A percentile compares a stretch with the other conserved stretches of the same genome.
phyloP scores from a whole-genome alignment of 2,797 vertebrate genomes.

The Gila robusta region DNA sequence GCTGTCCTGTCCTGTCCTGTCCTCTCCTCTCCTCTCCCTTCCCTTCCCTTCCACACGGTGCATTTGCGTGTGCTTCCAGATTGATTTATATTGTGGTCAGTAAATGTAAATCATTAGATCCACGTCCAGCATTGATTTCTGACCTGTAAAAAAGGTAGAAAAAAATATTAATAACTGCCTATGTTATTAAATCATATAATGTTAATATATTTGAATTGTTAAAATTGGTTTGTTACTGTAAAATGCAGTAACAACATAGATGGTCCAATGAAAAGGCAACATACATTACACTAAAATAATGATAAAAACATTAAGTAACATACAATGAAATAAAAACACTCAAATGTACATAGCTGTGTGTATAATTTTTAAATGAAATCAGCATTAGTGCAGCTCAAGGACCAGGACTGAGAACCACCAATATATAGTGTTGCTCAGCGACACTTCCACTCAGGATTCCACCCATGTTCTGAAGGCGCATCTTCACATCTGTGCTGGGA shows the following conservation, averaged over 20 bases:
- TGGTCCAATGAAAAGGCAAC: neutral
- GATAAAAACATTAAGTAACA: neutral
- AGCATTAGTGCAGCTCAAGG: neutral
- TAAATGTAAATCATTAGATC: neutral
- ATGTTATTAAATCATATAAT: neutral
- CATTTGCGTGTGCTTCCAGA: neutral
- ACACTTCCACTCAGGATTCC: slow-evolving; percentile 35
- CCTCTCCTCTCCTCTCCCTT: neutral
- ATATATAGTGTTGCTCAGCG: slow-evolving; percentile 45
- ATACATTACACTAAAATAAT: too few relatives aligned
- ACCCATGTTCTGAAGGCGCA: slow-evolving; percentile 5
- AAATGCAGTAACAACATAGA: neutral
- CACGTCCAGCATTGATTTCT: neutral
- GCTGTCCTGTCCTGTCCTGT: slow-evolving; percentile 20
- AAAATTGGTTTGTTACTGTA: neutral
- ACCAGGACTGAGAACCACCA: neutral
- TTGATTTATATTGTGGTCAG: too few relatives aligned
- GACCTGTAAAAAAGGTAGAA: too few relatives aligned
- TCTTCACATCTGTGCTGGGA: slow-evolving; percentile 44
- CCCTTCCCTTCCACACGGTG: neutral
- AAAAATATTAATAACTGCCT: too few relatives aligned
- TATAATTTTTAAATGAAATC: neutral
- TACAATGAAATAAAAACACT: neutral
- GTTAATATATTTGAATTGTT: neutral
- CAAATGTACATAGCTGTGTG: neutral